Evolutionary conservation across 2,797 vertebrate genomes (phyloP).

Genomic region (Lepus townsendii): DNA sequence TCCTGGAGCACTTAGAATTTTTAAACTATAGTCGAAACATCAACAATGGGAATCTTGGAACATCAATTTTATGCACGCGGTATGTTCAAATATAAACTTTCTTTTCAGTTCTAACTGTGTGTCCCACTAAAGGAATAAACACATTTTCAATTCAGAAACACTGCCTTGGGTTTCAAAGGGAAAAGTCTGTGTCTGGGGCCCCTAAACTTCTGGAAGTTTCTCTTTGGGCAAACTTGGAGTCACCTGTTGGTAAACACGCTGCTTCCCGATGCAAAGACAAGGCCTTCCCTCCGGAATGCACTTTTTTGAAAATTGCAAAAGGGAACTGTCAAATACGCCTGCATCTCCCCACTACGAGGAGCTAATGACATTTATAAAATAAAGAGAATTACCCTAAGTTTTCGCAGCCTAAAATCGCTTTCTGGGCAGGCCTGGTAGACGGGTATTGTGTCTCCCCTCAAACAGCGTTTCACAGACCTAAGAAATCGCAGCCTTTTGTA

Average conservation of each 20-base stretch:
- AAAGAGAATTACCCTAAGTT: constrained; percentile 2
- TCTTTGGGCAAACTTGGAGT: neutral
- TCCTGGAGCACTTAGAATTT: neutral
- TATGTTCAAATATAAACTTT: constrained; percentile 11
- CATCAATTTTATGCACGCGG: constrained; percentile 33
- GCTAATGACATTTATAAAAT: constrained; percentile 65
- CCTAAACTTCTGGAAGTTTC: constrained; percentile 32
- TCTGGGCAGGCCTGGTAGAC: neutral
- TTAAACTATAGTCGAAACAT: neutral
- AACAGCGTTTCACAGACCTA: constrained; percentile 66
- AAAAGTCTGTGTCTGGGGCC: neutral
- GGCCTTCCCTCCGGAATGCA: neutral
- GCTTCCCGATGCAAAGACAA: neutral
- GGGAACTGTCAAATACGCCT: constrained; percentile 14
- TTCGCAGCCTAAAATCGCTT: neutral
- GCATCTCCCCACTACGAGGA: constrained; percentile 3
- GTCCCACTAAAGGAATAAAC: neutral
- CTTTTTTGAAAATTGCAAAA: constrained; percentile 18
- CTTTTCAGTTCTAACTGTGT: neutral
- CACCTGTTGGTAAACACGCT: neutral
- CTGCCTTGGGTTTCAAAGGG: neutral
- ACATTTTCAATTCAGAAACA: neutral
- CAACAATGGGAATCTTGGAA: neutral
- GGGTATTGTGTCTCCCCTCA: constrained; percentile 60
- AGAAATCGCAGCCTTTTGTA: constrained; percentile 62